A percentile compares a stretch with the other conserved stretches of the same genome.
These are phyloP conservation scores for Phylloscopus trochilus DNA, from an alignment of 2,113 vertebrate genomes.

Conservation along the genomic window DNA sequence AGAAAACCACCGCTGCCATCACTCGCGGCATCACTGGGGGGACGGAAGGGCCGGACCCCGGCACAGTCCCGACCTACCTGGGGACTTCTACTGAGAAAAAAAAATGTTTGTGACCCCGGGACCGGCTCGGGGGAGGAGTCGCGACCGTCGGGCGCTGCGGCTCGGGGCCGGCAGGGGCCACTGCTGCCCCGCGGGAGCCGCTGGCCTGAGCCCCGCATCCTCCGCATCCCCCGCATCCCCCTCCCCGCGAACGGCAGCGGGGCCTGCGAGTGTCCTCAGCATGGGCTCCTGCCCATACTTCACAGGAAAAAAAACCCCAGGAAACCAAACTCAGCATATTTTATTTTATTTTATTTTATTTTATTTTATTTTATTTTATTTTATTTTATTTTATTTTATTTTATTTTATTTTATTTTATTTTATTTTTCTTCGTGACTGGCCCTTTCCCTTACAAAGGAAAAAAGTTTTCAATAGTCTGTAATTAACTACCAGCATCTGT, in stretches of 20 bases:
- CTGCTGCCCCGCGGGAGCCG: not conserved
- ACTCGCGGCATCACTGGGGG: not conserved
- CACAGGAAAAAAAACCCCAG: not conserved
- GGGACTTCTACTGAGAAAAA: not conserved
- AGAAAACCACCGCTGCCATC: not conserved
- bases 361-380: no score
- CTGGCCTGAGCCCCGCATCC: not conserved
- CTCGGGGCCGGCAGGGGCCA: not conserved
- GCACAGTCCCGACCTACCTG: not conserved
- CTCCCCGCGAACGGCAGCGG: not conserved
- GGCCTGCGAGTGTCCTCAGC: not conserved
- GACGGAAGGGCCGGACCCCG: not conserved
- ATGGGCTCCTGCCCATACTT: not conserved
- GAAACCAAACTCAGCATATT: not conserved
- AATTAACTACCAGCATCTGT: not conserved
- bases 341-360: not conserved
- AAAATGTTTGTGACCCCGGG: not conserved
- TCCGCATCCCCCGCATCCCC: not conserved
- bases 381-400: no score
- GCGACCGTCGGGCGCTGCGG: not conserved
- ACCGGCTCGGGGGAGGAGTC: fast-evolving
- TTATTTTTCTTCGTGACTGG: not conserved
- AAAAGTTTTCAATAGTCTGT: not conserved
- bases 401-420: not conserved
- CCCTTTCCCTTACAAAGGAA: not conserved